phyloP scores from a whole-genome alignment of 2,113 vertebrate genomes.

The Prinia subflava region DNA sequence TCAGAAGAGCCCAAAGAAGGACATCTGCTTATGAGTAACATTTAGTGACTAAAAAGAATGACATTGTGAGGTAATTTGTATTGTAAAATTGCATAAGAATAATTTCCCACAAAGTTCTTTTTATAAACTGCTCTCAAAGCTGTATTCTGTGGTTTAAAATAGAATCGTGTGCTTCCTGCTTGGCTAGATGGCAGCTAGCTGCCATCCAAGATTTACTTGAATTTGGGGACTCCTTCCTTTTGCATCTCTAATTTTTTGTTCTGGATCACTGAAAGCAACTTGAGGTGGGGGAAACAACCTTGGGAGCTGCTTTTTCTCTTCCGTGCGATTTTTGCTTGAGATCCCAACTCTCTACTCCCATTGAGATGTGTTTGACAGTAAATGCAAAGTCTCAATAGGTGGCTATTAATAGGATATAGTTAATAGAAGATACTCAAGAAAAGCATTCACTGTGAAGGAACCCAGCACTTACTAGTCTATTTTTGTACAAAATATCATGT shows the following conservation, averaged over 20 bases:
- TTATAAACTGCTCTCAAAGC: not conserved
- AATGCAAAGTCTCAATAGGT: not conserved
- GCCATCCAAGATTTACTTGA: not conserved
- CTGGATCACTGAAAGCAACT: not conserved
- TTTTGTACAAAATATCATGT: not conserved
- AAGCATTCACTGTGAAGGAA: accelerated
- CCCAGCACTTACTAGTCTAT: not conserved
- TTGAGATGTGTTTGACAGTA: not conserved
- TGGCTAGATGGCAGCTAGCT: not conserved
- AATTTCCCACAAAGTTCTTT: not conserved
- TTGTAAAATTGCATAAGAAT: not conserved
- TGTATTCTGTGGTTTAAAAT: not conserved
- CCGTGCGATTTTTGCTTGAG: not conserved
- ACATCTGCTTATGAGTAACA: not conserved
- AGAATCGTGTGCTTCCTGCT: not conserved
- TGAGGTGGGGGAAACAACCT: not conserved
- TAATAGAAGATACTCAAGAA: not conserved
- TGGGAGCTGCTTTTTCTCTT: not conserved
- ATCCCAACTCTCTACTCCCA: not conserved
- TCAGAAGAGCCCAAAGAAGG: not conserved
- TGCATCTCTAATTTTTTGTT: not conserved
- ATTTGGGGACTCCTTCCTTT: not conserved
- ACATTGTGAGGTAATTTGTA: not conserved
- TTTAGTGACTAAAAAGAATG: not conserved
- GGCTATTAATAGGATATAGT: not conserved